Base-by-base conservation (phyloP, 2,888 invertebrate species). In the Metacarcinus magister region DNA sequence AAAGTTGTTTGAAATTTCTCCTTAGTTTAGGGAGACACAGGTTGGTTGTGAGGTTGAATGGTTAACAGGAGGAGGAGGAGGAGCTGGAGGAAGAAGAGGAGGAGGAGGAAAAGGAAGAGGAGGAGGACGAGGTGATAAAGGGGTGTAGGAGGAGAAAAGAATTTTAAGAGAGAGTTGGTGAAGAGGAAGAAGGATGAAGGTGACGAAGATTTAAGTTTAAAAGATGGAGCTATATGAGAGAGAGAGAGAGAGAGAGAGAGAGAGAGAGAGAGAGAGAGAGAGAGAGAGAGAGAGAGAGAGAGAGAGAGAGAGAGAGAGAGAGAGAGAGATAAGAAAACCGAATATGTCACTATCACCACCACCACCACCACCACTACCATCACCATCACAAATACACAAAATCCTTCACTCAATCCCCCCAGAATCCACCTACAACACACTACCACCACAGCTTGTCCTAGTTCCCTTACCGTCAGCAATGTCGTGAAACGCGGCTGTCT, bases 281-380 rank as follows among this genome's bases (percentile, higher is more conserved):
- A 87, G 87, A 87, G 87, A 87, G 87, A 87, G 87, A 87, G 87
- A 87, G 87, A 87, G 87, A 87, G 28, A 87, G 28, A 87, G 28
- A 87, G 87, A 87, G 0, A 87, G 87, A 87, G 0, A 87, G 87
- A 87, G 0, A 87, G 87, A 46, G 46, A 46, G 10, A 46, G 10
- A 46, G 5, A 46, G 10, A 46, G 10, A 10, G 10, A 46, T 46
- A 46, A 10, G 5, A 46, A 46, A 46, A 46, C 46, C 4, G 10
- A 46, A 10, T 46, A 46, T 10, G 46, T 10, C 46, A 10, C 4
- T 46, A 46, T 46, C 46, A 4, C 4, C 46, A 46, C 46, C 4
- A 4, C 4, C 46, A 46, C 46, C 4, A 4, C 4, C 46, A 46
- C 46, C 4, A 4, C 4, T 10, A 46, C 46, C 4, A 4, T 7